A percentile compares a stretch with the other conserved stretches of the same genome.
Conservation (phyloP, 92 coral and sea anemone genomes). For the Phenganax subtilis region DNA sequence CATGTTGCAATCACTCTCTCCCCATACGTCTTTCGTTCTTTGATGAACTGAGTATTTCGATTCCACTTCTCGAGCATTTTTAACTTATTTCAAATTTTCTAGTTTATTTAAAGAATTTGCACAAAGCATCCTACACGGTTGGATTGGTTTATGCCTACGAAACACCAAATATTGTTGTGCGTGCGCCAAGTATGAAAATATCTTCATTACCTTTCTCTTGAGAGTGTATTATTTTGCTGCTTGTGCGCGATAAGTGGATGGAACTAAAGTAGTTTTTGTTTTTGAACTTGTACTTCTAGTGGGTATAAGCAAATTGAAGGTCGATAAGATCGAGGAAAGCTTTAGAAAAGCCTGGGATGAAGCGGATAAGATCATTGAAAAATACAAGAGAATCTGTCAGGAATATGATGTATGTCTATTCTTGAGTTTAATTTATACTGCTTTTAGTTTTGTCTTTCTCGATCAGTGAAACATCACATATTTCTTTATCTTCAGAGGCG, state of each 20-base stretch:
- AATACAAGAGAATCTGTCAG: conserved; percentile 25
- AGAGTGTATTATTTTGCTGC: no score
- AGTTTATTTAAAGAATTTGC: conserved; percentile 22
- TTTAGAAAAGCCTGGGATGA: conserved; percentile 36
- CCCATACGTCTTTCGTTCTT: no score
- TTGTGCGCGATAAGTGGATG: no score
- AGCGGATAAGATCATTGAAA: conserved; percentile 34
- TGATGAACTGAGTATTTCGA: no score
- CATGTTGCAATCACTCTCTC: no score
- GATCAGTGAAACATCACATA: no score
- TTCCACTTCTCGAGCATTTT: no score
- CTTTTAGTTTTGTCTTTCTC: not conserved
- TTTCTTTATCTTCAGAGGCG: no score
- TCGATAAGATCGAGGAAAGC: conserved; percentile 30
- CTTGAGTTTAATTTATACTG: not conserved
- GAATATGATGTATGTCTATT: conserved; percentile 21
- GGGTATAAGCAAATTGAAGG: conserved; percentile 11
- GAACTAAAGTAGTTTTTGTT: not conserved
- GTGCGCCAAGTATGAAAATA: conserved; percentile 21
- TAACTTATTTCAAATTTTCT: conserved; percentile 3
- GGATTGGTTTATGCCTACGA: conserved; percentile 26
- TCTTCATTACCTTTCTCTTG: not conserved
- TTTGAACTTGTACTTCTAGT: not conserved
- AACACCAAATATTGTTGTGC: conserved; percentile 30
- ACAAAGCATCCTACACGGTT: conserved; percentile 19